phyloP scores from a whole-genome alignment of 2,797 vertebrate species.

The Amazona finschi region DNA sequence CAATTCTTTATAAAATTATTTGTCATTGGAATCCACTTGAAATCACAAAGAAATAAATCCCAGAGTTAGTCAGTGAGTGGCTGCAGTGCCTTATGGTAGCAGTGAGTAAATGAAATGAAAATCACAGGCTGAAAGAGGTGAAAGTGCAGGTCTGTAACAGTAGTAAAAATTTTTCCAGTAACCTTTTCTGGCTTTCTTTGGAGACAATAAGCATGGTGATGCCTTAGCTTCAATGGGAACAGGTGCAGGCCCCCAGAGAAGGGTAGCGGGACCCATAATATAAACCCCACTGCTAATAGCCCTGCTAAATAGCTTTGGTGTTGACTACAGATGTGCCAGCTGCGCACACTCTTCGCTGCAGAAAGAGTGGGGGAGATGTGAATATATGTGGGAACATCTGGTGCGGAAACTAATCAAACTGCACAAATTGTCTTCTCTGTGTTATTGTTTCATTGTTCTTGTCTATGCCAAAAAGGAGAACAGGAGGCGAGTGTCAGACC shows the following conservation, averaged over 20 bases:
- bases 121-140: neutral
- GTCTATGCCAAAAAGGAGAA: neutral
- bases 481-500: neutral
- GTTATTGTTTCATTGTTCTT: constrained; percentile 20
- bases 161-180: neutral
- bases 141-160: neutral
- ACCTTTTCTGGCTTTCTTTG: neutral
- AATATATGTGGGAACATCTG: constrained; percentile 60
- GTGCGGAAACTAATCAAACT: constrained; percentile 42
- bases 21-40: neutral
- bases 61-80: neutral
- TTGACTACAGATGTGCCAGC: constrained; percentile 37
- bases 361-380: constrained; percentile 32
- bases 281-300: neutral
- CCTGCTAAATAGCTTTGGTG: constrained; percentile 7
- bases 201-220: neutral
- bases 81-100: neutral
- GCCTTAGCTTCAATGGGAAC: neutral
- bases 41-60: neutral
- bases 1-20: neutral
- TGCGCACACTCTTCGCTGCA: neutral
- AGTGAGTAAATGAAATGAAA: neutral
- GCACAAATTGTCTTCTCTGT: constrained; percentile 10
- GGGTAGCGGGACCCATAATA: neutral
- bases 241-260: neutral